Evolutionary conservation across 2,113 vertebrate species (phyloP).

Genomic region (Hydrolagus affinis): DNA sequence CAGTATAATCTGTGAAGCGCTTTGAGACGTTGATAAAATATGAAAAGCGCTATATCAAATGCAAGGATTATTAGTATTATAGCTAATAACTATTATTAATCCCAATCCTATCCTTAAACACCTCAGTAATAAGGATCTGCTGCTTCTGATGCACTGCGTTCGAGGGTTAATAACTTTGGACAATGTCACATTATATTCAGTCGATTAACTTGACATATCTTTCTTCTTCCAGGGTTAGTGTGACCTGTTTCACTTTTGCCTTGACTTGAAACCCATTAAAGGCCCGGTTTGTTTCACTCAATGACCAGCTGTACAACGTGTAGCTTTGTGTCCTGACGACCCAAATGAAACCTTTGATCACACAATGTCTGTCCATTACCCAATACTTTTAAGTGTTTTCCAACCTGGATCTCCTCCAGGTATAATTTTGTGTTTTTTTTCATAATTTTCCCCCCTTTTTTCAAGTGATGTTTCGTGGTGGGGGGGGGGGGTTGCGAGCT

Average conservation of each 20-base stretch:
- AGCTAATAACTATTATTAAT: no score
- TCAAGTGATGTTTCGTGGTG: no score
- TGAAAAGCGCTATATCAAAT: no score
- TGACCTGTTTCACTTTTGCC: neutral
- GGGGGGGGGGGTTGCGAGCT: no score
- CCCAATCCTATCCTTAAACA: no score
- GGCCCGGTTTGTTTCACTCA: neutral
- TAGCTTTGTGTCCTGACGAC: neutral
- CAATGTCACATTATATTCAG: neutral
- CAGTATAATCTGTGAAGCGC: no score
- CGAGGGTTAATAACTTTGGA: neutral
- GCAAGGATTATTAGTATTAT: no score
- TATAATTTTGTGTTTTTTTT: no score
- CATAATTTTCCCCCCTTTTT: no score
- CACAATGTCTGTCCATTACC: neutral
- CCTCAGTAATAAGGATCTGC: no score
- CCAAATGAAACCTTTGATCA: neutral
- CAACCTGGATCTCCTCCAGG: neutral
- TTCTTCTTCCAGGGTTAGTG: neutral
- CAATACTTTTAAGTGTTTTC: neutral
- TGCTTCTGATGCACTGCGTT: no score
- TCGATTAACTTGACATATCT: neutral
- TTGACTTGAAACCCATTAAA: neutral
- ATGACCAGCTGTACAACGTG: neutral
- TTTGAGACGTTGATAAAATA: no score